A percentile compares a stretch with the other conserved stretches of the same genome.
phyloP scores from a whole-genome alignment of 2,113 vertebrate species.

The Gallinago media region DNA sequence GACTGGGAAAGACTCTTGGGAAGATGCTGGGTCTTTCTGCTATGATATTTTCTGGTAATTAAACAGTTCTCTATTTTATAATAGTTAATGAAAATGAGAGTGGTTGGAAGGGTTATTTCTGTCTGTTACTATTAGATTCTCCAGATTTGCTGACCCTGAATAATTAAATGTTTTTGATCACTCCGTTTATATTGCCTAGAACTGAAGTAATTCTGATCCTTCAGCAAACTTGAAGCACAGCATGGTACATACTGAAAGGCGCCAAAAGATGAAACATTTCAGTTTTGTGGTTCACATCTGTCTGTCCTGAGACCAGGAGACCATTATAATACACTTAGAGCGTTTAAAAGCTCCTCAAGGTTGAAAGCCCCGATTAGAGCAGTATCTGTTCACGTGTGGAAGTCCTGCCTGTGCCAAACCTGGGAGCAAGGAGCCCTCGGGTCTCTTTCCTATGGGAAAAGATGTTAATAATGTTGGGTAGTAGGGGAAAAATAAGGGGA shows the following conservation, averaged over 20 bases:
- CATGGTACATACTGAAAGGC: slow-evolving; percentile 72
- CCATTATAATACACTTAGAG: slow-evolving; percentile 71
- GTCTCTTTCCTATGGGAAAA: slow-evolving; percentile 10
- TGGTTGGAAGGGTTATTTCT: slow-evolving; percentile 58
- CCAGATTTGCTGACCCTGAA: slow-evolving; percentile 59
- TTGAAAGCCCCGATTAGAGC: slow-evolving; percentile 63
- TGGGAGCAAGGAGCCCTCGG: background rate
- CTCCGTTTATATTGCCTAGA: slow-evolving; percentile 68
- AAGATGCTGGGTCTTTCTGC: slow-evolving; percentile 44
- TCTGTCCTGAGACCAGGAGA: slow-evolving; percentile 66
- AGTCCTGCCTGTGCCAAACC: background rate
- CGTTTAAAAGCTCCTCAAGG: slow-evolving; percentile 65
- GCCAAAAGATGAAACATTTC: slow-evolving; percentile 73
- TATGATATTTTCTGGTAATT: slow-evolving; percentile 63
- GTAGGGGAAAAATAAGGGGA: background rate
- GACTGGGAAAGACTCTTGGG: slow-evolving; percentile 55
- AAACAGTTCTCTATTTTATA: slow-evolving; percentile 59
- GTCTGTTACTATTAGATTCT: slow-evolving; percentile 58
- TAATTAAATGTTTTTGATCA: slow-evolving; percentile 71
- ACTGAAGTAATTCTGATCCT: slow-evolving; percentile 75
- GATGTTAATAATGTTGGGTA: background rate
- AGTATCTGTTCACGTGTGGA: slow-evolving; percentile 34
- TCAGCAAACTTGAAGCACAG: slow-evolving; percentile 72
- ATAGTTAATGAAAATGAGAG: slow-evolving; percentile 50
- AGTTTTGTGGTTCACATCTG: slow-evolving; percentile 71